Evolutionary conservation across 2,113 vertebrate genomes (phyloP), one percentile per base, ranked within the genome.

Genomic region (Loxodonta africana): DNA sequence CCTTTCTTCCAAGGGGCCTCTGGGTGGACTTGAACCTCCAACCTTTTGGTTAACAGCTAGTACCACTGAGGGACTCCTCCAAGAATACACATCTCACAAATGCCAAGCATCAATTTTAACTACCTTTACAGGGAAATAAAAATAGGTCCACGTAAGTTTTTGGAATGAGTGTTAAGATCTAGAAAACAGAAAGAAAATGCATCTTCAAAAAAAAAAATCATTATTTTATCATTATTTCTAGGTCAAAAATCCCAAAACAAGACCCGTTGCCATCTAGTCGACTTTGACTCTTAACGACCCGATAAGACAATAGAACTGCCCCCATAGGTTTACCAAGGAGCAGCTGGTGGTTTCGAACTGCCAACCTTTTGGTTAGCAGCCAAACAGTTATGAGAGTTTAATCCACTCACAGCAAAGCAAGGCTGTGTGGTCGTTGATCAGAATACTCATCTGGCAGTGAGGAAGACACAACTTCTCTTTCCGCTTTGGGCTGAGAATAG

Each of bases 381-480:
- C 53, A 57, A 17, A 57, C 53, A 12, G 8, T 57, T 57, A 12
- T 26, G 17, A 20, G 51, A 41, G 11, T 41, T 48, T 53, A 20
- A 8, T 53, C 46, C 21, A 25, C 25, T 2, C 46, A 28, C 62
- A 76, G 60, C 44, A 33, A 23, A 17, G 6, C 21, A 44, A 90
- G 6, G 11, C 25, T 23, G 2, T 2, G 28, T 8, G 30, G 26
- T 51, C 18, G 3, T 48, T 33, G 74, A 23, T 51, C 33, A n/a
- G 51, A n/a, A 83, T 1, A 10, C 26, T 74, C 5, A 1, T 6
- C 0, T 1, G 51, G 21, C 21, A 21, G 77, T 0, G 12, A 62
- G 74, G 28, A 33, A 90, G 37, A 23, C 0, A 0, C 1, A 15
- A n/a, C 18, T 23, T 28, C 25, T 14, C 20, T 63, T 69, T 65